Evolutionary conservation across 2,113 vertebrate species (phyloP), one percentile per base, ranked within the genome.

Genomic region (Upupa epops): DNA sequence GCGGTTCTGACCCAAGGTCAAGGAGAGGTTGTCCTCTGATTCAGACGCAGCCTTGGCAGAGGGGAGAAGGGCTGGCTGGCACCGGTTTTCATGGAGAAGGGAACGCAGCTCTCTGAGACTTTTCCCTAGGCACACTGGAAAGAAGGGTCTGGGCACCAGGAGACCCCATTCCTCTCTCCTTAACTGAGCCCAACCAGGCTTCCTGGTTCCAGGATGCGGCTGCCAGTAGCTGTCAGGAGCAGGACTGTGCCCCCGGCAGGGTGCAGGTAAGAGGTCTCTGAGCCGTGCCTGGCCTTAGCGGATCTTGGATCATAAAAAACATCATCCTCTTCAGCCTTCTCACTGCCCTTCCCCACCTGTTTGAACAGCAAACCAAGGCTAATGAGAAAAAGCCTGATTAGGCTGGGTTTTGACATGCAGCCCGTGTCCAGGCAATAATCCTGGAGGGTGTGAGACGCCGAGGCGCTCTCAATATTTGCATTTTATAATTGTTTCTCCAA

Each of bases 401-500:
- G 66, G 22, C 76, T 83, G 90, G 46, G 90, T 96, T 92, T 64
- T 70, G n/a, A 58, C 54, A 52, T 22, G 29, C 83, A 86, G 73
- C 66, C 28, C 16, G 0, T 88, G 76, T 79, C 90, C 76, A 79
- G 56, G 88, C 91, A 94, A 88, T 88, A 91, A 86, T 87, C 84
- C 28, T 79, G 81, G 61, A 94, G 88, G 88, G 72, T 80, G 87
- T 76, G 74, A 78, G 88, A 81, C 88, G 82, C 58, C 46, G 68
- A 76, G 56, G 17, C 77, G 60, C 78, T 75, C 48, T 75, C 81
- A 96, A 89, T 96, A 95, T 97, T 95, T 96, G 90, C 93, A 82
- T 94, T 94, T 94, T 91, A 84, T 96, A 97, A 96, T 96, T 95
- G 76, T 96, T 97, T 94, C 76, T 93, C 73, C 63, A 82, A 90